A percentile compares a stretch with the other conserved stretches of the same genome.
These are phyloP conservation scores for Diplolepis rosae DNA, from an alignment of 2,888 invertebrate species.

Conservation along the genomic window DNA sequence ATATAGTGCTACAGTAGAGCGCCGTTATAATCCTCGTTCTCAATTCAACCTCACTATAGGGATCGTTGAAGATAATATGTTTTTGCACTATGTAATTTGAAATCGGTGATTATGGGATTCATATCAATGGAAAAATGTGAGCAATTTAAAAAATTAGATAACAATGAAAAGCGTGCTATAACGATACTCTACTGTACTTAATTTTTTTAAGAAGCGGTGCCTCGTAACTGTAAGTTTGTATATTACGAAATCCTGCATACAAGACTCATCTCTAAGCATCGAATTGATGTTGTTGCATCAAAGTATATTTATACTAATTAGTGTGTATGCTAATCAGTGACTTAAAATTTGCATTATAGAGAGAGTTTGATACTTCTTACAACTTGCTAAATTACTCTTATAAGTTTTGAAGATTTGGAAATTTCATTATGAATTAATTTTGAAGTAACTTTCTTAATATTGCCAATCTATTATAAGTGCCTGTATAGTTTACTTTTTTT, in stretches of 20 bases:
- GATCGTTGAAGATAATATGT: background rate
- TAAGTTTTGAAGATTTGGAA: too few species aligned
- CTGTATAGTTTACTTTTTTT: too few species aligned
- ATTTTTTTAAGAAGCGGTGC: constrained; percentile 17
- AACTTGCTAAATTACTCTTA: background rate
- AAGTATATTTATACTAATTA: background rate
- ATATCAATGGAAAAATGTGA: background rate
- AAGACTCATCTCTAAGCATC: background rate
- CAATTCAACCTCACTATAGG: background rate
- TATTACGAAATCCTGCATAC: constrained; percentile 10
- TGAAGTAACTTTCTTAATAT: too few species aligned
- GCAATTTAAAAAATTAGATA: background rate
- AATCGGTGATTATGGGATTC: background rate
- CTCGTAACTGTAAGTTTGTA: constrained; percentile 25
- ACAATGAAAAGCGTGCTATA: background rate
- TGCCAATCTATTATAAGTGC: too few species aligned
- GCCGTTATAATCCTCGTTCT: background rate
- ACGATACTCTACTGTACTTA: background rate
- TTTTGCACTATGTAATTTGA: too few species aligned
- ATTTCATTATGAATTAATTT: too few species aligned
- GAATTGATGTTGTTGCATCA: background rate
- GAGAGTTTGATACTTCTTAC: background rate
- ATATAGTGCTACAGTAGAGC: background rate
- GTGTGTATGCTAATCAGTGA: background rate
- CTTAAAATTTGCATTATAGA: background rate